A percentile compares a stretch with the other conserved stretches of the same genome.
Conservation (phyloP, 92 coral and sea anemone species). For the Porites cylindrica region DNA sequence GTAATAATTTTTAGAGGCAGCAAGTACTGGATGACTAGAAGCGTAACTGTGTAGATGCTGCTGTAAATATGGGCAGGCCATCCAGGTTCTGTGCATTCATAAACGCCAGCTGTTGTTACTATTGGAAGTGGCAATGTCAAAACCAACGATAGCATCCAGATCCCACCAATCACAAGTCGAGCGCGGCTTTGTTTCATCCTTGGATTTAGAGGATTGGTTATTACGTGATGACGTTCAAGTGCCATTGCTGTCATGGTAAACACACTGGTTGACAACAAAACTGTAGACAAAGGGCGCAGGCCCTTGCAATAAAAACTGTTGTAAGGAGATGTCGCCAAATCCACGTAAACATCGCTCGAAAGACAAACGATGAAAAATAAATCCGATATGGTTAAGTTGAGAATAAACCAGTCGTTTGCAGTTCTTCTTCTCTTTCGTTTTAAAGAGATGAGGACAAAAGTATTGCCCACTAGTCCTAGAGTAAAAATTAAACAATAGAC, state of each 20-base stretch:
- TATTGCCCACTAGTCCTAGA: slow-evolving; percentile 63
- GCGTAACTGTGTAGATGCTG: slow-evolving; percentile 54
- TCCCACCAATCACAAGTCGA: slow-evolving; percentile 46
- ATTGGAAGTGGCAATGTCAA: slow-evolving; percentile 56
- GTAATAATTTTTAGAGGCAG: slow-evolving; percentile 74
- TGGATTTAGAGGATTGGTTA: slow-evolving; percentile 53
- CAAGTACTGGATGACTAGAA: slow-evolving; percentile 68
- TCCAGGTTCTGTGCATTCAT: slow-evolving; percentile 17
- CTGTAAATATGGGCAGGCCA: slow-evolving; percentile 48
- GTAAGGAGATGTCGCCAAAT: slow-evolving; percentile 35
- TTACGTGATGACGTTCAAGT: slow-evolving; percentile 60
- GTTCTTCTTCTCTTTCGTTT: slow-evolving; percentile 57
- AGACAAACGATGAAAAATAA: slow-evolving; percentile 55
- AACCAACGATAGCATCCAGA: slow-evolving; percentile 64
- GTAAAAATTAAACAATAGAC: slow-evolving; percentile 10
- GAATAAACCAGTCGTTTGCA: slow-evolving; percentile 63
- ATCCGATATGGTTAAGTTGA: slow-evolving; percentile 65
- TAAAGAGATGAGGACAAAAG: slow-evolving; percentile 60
- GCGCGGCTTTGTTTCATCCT: slow-evolving; percentile 51
- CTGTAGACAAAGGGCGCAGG: slow-evolving; percentile 57
- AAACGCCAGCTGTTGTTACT: slow-evolving; percentile 29
- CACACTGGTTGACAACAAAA: slow-evolving; percentile 54
- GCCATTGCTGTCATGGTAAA: slow-evolving; percentile 69
- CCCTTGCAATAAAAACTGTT: slow-evolving; percentile 54
- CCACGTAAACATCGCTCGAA: slow-evolving; percentile 30